Evolutionary conservation across 2,113 vertebrate species (phyloP).

Genomic region (Amazona vittata): DNA sequence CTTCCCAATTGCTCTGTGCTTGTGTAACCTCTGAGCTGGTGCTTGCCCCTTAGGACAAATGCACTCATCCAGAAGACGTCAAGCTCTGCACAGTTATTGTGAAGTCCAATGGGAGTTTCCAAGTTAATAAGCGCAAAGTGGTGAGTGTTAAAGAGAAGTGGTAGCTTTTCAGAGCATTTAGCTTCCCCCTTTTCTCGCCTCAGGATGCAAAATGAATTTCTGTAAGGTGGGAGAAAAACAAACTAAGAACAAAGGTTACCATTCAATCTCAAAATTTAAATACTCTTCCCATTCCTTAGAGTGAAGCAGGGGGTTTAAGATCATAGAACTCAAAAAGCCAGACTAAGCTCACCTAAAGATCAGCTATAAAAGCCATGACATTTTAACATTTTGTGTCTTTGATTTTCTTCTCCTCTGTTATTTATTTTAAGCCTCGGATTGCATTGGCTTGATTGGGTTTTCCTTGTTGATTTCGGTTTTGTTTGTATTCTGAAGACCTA

Average conservation of each 20-base stretch:
- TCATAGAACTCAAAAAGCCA: neutral
- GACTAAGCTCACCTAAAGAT: constrained; percentile 47
- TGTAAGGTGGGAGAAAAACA: constrained; percentile 28
- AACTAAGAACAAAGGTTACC: constrained; percentile 51
- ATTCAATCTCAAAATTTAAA: constrained; percentile 2
- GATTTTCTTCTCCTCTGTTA: neutral
- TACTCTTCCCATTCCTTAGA: constrained; percentile 28
- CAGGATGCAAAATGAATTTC: neutral
- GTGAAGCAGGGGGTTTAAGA: constrained; percentile 46
- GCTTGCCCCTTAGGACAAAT: constrained; percentile 88
- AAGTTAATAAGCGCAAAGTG: constrained; percentile 95
- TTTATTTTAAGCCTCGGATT: neutral
- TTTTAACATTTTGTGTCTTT: constrained; percentile 14
- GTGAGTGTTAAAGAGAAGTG: constrained; percentile 78
- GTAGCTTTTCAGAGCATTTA: neutral
- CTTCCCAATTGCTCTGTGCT: neutral
- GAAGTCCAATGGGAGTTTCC: constrained; percentile 96
- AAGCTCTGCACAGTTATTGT: constrained; percentile 94
- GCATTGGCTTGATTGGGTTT: neutral
- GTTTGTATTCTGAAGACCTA: neutral
- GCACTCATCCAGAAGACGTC: constrained; percentile 96
- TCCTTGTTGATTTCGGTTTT: neutral
- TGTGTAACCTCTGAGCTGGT: constrained; percentile 63
- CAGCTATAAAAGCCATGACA: constrained; percentile 42
- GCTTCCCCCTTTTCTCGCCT: neutral